phyloP scores from a whole-genome alignment of 2,113 vertebrate genomes.

The Nyctereutes procyonoides region DNA sequence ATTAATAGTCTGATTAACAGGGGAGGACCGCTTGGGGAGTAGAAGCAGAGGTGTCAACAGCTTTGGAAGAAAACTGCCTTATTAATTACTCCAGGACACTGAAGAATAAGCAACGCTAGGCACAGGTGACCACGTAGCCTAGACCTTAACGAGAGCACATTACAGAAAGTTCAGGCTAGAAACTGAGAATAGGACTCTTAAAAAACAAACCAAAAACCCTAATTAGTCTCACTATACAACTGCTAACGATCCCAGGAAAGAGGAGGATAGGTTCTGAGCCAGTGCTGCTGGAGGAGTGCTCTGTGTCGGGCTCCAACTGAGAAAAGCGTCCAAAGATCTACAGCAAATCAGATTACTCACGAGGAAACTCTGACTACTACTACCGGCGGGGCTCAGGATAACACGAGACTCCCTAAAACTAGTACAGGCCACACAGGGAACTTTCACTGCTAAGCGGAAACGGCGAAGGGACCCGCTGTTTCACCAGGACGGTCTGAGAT shows the following conservation, averaged over 20 bases:
- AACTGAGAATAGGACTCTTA: background rate
- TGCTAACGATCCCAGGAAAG: background rate
- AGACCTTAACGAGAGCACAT: background rate
- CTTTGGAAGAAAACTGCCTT: background rate
- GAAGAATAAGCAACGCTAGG: background rate
- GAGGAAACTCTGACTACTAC: background rate
- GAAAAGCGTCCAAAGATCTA: background rate
- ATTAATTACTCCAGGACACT: background rate
- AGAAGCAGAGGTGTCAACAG: background rate
- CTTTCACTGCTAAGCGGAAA: background rate
- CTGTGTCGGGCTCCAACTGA: background rate
- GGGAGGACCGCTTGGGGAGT: background rate
- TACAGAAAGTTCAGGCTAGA: background rate
- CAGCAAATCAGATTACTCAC: background rate
- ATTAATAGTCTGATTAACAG: background rate
- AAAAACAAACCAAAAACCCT: background rate
- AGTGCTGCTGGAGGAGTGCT: background rate
- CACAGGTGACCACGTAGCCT: background rate
- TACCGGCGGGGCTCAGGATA: background rate
- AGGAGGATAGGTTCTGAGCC: background rate
- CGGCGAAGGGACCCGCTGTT: background rate
- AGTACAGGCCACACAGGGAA: background rate
- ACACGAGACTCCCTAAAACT: background rate
- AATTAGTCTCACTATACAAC: background rate
- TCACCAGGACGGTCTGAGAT: background rate